Conservation (phyloP, 2,113 vertebrate genomes). For the Xiphophorus couchianus region DNA sequence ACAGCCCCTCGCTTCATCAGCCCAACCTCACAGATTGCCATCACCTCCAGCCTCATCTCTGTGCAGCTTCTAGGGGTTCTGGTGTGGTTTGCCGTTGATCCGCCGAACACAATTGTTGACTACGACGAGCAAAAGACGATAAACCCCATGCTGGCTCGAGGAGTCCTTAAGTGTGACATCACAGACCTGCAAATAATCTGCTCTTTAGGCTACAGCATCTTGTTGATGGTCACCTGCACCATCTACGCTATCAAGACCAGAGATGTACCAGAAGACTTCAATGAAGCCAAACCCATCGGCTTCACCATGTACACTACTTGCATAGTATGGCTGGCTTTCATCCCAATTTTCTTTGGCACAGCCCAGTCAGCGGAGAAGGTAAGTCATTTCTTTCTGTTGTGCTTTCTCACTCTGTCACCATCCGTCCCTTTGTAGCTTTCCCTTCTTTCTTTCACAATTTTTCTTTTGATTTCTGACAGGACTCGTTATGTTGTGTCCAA, state of each 20-base stretch:
- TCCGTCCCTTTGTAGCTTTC: constrained; percentile 44
- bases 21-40: constrained; percentile 79
- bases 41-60: constrained; percentile 75
- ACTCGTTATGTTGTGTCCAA: constrained; percentile 60
- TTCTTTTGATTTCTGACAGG: constrained; percentile 44
- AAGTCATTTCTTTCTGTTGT: constrained; percentile 49
- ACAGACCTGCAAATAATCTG: constrained; percentile 80
- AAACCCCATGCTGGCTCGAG: constrained; percentile 73
- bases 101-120: constrained; percentile 76
- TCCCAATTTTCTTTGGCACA: constrained; percentile 81
- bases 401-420: constrained; percentile 34
- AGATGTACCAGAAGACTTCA: constrained; percentile 80
- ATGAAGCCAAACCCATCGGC: constrained; percentile 79
- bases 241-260: constrained; percentile 79
- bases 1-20: constrained; percentile 78
- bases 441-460: constrained; percentile 37
- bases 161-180: constrained; percentile 79
- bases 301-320: constrained; percentile 82
- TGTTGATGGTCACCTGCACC: constrained; percentile 79
- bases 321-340: constrained; percentile 80
- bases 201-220: constrained; percentile 78
- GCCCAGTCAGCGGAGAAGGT: constrained; percentile 80
- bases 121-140: constrained; percentile 79
- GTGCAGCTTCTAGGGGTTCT: constrained; percentile 77
- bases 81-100: constrained; percentile 78